phyloP scores from a whole-genome alignment of 2,888 invertebrate species.

The Troides helena region DNA sequence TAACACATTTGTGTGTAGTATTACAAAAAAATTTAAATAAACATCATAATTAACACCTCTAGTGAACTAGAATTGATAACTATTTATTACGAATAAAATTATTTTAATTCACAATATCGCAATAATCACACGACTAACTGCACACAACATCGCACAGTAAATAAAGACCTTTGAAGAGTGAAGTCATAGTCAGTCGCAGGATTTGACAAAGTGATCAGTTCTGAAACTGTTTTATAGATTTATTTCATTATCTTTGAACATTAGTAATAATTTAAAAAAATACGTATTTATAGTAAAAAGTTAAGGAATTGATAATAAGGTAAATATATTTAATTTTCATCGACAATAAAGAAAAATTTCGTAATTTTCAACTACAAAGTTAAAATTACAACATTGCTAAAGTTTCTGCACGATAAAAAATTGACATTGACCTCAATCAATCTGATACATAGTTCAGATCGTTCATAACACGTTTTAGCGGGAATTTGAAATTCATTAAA shows the following conservation, averaged over 20 bases:
- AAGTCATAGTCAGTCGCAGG: conserved; percentile 2
- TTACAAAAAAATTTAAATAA: conserved; percentile 2
- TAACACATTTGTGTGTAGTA: conserved; percentile 17
- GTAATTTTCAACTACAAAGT: too few species aligned
- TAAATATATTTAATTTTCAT: background rate
- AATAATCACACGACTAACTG: conserved; percentile 19
- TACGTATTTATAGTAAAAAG: background rate
- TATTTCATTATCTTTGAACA: background rate
- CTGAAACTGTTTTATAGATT: conserved; percentile 5
- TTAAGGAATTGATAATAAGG: background rate
- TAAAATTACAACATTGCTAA: too few species aligned
- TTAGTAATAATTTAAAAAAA: background rate
- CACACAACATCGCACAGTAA: conserved; percentile 24
- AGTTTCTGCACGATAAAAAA: background rate
- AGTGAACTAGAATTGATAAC: background rate
- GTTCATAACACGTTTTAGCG: conserved; percentile 7
- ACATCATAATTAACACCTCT: conserved; percentile 22
- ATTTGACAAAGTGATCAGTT: conserved; percentile 17
- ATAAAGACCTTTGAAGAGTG: conserved; percentile 20
- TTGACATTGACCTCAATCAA: background rate
- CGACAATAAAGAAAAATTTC: too few species aligned
- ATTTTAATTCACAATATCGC: conserved; percentile 31
- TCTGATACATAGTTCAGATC: background rate
- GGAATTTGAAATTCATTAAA: conserved; percentile 12
- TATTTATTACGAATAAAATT: conserved; percentile 13